A percentile compares a stretch with the other conserved stretches of the same genome.
Conservation (phyloP, 2,888 invertebrate species). For the Cerastoderma edule region DNA sequence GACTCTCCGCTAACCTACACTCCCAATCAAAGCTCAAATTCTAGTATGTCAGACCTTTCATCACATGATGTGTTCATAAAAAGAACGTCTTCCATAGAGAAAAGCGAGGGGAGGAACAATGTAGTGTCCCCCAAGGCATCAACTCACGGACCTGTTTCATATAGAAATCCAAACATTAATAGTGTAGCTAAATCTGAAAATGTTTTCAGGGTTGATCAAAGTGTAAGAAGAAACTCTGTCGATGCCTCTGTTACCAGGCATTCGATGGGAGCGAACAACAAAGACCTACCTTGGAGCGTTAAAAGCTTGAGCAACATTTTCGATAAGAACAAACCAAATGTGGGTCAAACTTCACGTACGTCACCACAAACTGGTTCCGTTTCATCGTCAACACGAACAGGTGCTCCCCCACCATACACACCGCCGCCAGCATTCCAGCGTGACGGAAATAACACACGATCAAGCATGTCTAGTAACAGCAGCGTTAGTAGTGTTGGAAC, state of each 20-base stretch:
- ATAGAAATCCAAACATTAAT: conserved; percentile 42
- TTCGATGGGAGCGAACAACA: conserved; percentile 13
- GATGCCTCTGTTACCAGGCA: conserved; percentile 33
- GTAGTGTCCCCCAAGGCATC: conserved; percentile 29
- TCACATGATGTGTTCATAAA: conserved; percentile 49
- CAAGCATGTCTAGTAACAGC: conserved; percentile 72
- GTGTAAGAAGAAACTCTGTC: conserved; percentile 30
- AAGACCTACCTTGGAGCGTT: conserved; percentile 77
- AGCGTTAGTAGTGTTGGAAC: conserved; percentile 63
- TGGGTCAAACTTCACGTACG: neutral
- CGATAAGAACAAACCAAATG: conserved; percentile 50
- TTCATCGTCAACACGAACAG: conserved; percentile 33
- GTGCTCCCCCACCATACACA: conserved; percentile 64
- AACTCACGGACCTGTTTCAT: conserved; percentile 38
- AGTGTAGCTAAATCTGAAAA: conserved; percentile 30
- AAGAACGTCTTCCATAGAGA: conserved; percentile 50
- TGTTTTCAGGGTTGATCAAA: neutral
- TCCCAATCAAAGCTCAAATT: neutral
- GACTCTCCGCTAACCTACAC: conserved; percentile 13
- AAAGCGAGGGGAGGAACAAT: conserved; percentile 22
- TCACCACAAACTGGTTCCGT: conserved; percentile 25
- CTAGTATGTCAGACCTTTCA: conserved; percentile 9
- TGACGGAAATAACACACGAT: conserved; percentile 61
- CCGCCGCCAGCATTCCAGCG: conserved; percentile 70
- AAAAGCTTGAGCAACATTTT: conserved; percentile 70